Conservation (phyloP, 2,888 invertebrate species). For the Steromphala cineraria region DNA sequence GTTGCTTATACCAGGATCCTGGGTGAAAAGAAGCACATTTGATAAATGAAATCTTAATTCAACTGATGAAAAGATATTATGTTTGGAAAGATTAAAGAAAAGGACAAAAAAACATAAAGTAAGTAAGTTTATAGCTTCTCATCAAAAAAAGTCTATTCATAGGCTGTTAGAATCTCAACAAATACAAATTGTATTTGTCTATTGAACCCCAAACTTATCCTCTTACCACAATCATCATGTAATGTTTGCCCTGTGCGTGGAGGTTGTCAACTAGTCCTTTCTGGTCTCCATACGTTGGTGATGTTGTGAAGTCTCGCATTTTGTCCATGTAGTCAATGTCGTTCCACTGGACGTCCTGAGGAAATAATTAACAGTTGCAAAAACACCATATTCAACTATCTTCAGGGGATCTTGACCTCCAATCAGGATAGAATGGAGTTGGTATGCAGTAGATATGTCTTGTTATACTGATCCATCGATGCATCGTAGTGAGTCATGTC, state of each 20-base stretch:
- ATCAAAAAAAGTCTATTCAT: too few species aligned
- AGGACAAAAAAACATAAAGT: neutral
- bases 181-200: too few species aligned
- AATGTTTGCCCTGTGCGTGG: slow-evolving; percentile 58
- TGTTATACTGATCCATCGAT: too few species aligned
- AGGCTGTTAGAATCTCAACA: too few species aligned
- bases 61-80: neutral
- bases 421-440: too few species aligned
- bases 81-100: neutral
- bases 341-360: slow-evolving; percentile 62
- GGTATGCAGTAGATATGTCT: too few species aligned
- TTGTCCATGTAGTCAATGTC: slow-evolving; percentile 63
- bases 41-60: too few species aligned
- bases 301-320: slow-evolving; percentile 57
- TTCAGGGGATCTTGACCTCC: too few species aligned
- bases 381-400: too few species aligned
- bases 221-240: slow-evolving; percentile 58
- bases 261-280: slow-evolving; percentile 47
- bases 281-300: slow-evolving; percentile 56
- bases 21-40: slow-evolving; percentile 5
- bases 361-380: neutral
- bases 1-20: slow-evolving; percentile 82
- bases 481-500: too few species aligned
- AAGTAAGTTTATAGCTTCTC: too few species aligned
- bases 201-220: too few species aligned